Evolutionary conservation across 1,140 invertebrate genomes (phyloP).

Genomic region (Harlomillsia oculata): DNA sequence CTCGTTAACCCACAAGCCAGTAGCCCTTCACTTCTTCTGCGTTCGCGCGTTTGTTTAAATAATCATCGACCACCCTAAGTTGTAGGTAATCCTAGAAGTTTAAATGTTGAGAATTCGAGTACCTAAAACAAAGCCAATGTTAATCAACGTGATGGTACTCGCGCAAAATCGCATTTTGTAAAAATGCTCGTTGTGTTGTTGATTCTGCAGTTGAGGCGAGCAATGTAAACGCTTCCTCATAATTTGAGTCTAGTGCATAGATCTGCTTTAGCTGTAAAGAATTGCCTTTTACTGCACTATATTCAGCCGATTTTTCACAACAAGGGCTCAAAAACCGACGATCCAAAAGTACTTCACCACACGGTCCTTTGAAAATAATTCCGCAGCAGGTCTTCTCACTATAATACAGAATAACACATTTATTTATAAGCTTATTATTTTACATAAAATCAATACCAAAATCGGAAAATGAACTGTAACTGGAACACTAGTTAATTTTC

Average conservation of each 20-base stretch:
- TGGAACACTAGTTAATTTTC: not conserved
- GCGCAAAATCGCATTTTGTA: no score
- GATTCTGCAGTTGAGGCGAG: no score
- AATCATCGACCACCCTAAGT: no score
- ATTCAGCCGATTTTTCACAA: no score
- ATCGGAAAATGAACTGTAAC: not conserved
- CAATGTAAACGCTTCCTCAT: no score
- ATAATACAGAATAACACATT: slow-evolving; percentile 36
- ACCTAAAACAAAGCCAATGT: no score
- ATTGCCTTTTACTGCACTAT: no score
- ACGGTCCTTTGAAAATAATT: slow-evolving; percentile 56
- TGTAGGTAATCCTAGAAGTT: no score
- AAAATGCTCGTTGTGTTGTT: no score
- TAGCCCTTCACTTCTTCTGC: slow-evolving; percentile 37
- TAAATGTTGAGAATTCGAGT: no score
- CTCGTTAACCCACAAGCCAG: slow-evolving; percentile 40
- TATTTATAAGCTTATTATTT: not conserved
- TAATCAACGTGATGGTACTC: no score
- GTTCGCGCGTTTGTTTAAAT: not conserved
- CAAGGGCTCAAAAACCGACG: slow-evolving; percentile 19
- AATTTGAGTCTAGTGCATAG: slow-evolving; percentile 52
- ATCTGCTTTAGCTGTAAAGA: slow-evolving; percentile 39
- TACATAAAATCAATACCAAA: not conserved
- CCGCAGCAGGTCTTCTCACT: slow-evolving; percentile 65
- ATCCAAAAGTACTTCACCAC: slow-evolving; percentile 45